Evolutionary conservation across 2,113 vertebrate species (phyloP).

Genomic region (Scartelaos histophorus): DNA sequence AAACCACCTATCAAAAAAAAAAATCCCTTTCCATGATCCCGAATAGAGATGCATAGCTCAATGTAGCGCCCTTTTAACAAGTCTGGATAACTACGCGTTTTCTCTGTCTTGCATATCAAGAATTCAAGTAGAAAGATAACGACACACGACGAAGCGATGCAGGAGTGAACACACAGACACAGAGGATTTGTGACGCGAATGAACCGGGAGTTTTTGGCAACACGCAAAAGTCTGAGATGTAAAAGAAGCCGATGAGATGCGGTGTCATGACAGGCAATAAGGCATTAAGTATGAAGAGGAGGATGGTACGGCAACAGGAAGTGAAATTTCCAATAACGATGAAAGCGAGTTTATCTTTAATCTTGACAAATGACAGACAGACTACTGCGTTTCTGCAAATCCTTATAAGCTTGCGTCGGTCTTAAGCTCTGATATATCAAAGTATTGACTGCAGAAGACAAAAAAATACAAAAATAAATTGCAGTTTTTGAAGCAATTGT

Average conservation of each 20-base stretch:
- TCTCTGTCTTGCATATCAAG: conserved; percentile 75
- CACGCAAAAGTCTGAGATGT: conserved; percentile 46
- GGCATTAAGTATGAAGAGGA: conserved; percentile 56
- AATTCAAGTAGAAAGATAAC: conserved; percentile 78
- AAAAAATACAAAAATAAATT: neutral
- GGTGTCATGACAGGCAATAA: conserved; percentile 42
- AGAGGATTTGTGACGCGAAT: conserved; percentile 29
- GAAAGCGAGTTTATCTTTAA: conserved; percentile 40
- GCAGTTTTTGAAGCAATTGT: too few species aligned
- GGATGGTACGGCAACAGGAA: conserved; percentile 38
- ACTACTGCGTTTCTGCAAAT: neutral
- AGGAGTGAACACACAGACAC: neutral
- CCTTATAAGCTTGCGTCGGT: neutral
- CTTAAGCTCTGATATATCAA: neutral
- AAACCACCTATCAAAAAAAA: conserved; percentile 15
- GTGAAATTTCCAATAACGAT: conserved; percentile 30
- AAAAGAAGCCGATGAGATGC: conserved; percentile 23
- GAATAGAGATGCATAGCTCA: conserved; percentile 59
- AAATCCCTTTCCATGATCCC: conserved; percentile 31
- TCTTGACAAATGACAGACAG: conserved; percentile 28
- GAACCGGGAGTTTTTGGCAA: conserved; percentile 58
- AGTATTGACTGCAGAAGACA: neutral
- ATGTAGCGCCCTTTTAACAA: conserved; percentile 30
- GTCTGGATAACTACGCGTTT: conserved; percentile 42
- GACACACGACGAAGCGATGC: conserved; percentile 40